Conservation (phyloP, 2,113 vertebrate species). For the Malaclemys terrapin region DNA sequence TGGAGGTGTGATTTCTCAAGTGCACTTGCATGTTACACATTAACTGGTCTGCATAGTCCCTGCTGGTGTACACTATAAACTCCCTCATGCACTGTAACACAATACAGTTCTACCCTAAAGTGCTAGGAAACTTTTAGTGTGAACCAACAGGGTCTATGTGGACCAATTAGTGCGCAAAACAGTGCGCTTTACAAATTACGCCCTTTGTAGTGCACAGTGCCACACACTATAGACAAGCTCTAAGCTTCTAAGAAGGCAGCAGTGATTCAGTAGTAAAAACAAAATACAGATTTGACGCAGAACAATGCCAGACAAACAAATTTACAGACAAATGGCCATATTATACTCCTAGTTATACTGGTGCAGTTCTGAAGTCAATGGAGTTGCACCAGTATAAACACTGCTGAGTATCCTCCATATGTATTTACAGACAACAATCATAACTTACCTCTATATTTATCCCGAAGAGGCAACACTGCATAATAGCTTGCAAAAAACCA, state of each 20-base stretch:
- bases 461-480: neutral
- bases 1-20: no score
- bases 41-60: neutral
- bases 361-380: neutral
- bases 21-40: no score
- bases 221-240: neutral
- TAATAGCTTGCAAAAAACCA: neutral
- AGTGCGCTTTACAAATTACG: neutral
- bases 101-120: neutral
- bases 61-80: neutral
- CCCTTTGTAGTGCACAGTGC: neutral
- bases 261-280: neutral
- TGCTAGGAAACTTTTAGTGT: neutral
- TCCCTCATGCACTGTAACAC: neutral
- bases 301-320: neutral
- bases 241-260: neutral
- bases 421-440: neutral
- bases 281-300: neutral
- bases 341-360: neutral
- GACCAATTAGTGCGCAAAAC: neutral
- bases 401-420: neutral
- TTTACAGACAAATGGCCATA: neutral
- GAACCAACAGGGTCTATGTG: neutral
- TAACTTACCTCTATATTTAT: neutral
- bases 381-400: neutral